These are phyloP conservation scores for Paguma larvata DNA, from an alignment of 2,797 vertebrate species.

Conservation along the genomic window DNA sequence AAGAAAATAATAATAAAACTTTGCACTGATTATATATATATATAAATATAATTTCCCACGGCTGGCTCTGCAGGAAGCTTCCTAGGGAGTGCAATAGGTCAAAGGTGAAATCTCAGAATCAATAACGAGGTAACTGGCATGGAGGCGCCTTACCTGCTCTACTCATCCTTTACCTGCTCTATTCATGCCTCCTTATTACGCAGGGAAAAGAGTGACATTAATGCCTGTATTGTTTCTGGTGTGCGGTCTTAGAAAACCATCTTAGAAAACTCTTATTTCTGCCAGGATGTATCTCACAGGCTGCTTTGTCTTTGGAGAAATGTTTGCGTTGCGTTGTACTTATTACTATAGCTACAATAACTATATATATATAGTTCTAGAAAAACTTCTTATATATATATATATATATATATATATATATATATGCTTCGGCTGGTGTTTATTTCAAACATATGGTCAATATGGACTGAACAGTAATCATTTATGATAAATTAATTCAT, in stretches of 20 bases:
- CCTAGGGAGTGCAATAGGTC: conserved; percentile 5
- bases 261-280: conserved; percentile 26
- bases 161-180: not conserved
- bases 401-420: not conserved
- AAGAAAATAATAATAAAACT: not conserved
- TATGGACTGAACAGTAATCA: conserved; percentile 37
- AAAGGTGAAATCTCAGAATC: conserved; percentile 59
- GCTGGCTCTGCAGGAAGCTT: conserved; percentile 55
- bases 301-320: not conserved
- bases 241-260: not conserved
- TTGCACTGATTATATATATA: conserved; percentile 6
- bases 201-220: not conserved
- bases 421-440: conserved; percentile 38
- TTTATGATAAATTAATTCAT: conserved; percentile 58
- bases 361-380: not conserved
- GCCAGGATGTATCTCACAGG: not conserved
- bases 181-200: not conserved
- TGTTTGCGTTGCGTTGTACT: conserved; percentile 42
- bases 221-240: not conserved
- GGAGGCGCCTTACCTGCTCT: not conserved
- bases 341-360: conserved; percentile 29
- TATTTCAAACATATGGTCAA: conserved; percentile 65
- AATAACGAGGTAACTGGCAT: not conserved
- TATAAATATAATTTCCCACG: not conserved
- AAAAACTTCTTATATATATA: too few species aligned